Evolutionary conservation across 2,113 vertebrate genomes (phyloP).

Genomic region (Percina caprodes): DNA sequence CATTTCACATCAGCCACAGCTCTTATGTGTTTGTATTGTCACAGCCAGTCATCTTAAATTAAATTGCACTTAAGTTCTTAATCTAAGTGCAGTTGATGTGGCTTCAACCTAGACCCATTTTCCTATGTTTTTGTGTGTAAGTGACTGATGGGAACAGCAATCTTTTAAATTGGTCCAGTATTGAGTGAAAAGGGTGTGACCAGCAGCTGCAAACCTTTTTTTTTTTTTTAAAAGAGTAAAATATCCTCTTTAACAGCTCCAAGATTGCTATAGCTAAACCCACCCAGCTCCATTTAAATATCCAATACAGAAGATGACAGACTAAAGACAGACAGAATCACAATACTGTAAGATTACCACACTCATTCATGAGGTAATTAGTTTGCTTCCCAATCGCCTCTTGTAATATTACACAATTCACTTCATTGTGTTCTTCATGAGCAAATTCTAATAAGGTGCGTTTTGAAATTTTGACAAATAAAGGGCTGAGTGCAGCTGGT

Average conservation of each 20-base stretch:
- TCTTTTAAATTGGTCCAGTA: too few relatives aligned
- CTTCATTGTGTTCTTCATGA: not conserved
- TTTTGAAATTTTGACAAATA: conserved; percentile 19
- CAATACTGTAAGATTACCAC: not conserved
- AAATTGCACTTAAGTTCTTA: not conserved
- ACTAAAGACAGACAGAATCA: not conserved
- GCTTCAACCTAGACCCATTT: too few relatives aligned
- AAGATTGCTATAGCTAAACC: too few relatives aligned
- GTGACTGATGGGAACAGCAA: too few relatives aligned
- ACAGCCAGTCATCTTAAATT: not conserved
- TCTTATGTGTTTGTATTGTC: not conserved
- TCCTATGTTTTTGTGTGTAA: too few relatives aligned
- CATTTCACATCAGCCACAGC: conserved; percentile 6
- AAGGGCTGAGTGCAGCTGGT: not conserved
- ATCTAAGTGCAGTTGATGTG: not conserved
- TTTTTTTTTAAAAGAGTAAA: too few relatives aligned
- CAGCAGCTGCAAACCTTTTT: too few relatives aligned
- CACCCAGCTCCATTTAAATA: too few relatives aligned
- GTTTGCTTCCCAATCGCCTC: not conserved
- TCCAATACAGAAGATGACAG: not conserved
- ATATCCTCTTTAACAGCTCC: too few relatives aligned
- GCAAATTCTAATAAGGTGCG: not conserved
- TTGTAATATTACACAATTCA: not conserved
- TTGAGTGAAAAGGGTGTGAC: too few relatives aligned
- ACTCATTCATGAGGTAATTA: not conserved